A percentile compares a stretch with the other conserved stretches of the same genome.
Conservation (phyloP, 1,140 invertebrate species). For the Bombus breviceps region DNA sequence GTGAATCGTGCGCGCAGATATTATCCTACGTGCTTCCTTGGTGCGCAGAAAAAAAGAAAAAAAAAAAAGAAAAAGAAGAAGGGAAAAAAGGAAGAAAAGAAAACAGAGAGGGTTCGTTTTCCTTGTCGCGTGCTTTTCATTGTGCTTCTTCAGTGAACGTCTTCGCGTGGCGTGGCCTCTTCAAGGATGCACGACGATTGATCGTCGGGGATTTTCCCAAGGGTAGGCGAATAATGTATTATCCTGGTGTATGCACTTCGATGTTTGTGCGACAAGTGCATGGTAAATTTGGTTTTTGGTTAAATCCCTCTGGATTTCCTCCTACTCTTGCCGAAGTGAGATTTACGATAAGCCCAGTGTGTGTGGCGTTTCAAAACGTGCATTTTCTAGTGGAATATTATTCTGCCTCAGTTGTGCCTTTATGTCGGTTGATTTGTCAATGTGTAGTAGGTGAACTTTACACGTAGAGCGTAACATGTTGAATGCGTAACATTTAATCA, state of each 20-base stretch:
- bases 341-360: background rate
- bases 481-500: too few species aligned
- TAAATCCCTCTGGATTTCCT: background rate
- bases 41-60: background rate
- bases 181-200: constrained; percentile 42
- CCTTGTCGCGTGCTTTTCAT: background rate
- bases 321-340: background rate
- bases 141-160: constrained; percentile 8
- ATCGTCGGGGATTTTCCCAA: constrained; percentile 33
- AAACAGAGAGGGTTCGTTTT: background rate
- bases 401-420: background rate
- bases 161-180: constrained; percentile 23
- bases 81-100: too few species aligned
- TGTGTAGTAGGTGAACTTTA: background rate
- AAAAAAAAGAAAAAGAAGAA: too few species aligned
- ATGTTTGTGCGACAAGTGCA: background rate
- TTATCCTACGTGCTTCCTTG: background rate
- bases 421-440: background rate
- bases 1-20: constrained; percentile 42
- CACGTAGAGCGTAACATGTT: background rate
- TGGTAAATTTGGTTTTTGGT: background rate
- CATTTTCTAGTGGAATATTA: background rate
- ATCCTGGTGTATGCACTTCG: background rate
- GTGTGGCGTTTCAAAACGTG: background rate
- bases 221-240: constrained; percentile 41